Conservation (phyloP, 1,140 invertebrate genomes). For the Eupeodes corollae region DNA sequence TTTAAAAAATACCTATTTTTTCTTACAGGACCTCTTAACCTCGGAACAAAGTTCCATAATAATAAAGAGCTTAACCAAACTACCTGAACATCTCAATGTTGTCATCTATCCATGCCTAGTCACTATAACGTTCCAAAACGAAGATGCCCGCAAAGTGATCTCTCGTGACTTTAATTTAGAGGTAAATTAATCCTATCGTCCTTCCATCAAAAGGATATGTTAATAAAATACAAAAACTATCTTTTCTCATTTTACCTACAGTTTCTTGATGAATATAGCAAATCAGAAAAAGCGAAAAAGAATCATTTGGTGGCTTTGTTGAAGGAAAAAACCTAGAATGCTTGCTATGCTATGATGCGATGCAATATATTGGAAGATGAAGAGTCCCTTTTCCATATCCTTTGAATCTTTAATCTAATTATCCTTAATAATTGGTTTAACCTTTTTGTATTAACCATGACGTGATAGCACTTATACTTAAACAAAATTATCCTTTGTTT, state of each 20-base stretch:
- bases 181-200: conserved; percentile 15
- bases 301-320: conserved; percentile 46
- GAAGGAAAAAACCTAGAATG: conserved; percentile 11
- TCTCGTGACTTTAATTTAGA: conserved; percentile 27
- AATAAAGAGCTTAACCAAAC: conserved; percentile 29
- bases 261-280: conserved; percentile 53
- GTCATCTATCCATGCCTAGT: conserved; percentile 82
- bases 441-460: too few relatives aligned
- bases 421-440: too few relatives aligned
- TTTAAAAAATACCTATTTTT: neutral
- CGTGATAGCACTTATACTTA: too few relatives aligned
- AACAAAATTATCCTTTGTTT: too few relatives aligned
- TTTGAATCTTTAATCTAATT: too few relatives aligned
- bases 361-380: too few relatives aligned
- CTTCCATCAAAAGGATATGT: too few relatives aligned
- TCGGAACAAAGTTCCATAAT: conserved; percentile 30
- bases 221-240: neutral
- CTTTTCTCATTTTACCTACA: conserved; percentile 30
- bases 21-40: conserved; percentile 20
- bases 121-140: conserved; percentile 38
- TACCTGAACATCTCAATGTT: conserved; percentile 44
- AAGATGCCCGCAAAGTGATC: conserved; percentile 22
- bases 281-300: conserved; percentile 47
- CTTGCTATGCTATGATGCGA: too few relatives aligned
- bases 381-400: too few relatives aligned